Conservation (phyloP, 2,888 invertebrate species). For the Thysanoteuthis rhombus region DNA sequence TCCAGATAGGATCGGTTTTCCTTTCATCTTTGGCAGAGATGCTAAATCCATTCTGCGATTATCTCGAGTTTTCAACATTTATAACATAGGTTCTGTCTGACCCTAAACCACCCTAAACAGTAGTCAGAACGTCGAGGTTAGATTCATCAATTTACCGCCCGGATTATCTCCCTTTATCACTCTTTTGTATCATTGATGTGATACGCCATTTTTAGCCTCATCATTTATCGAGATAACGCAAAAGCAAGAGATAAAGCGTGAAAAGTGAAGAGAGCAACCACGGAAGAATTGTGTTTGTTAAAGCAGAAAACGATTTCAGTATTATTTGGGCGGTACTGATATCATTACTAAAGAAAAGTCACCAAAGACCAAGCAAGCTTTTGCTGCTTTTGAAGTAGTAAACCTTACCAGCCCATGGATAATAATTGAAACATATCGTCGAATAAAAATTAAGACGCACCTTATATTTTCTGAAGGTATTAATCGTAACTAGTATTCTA, state of each 20-base stretch:
- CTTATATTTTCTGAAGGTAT: too few species aligned
- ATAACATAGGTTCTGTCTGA: background rate
- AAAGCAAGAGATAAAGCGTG: background rate
- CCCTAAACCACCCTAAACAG: background rate
- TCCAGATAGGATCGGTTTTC: background rate
- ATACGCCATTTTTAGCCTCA: background rate
- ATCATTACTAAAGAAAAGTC: too few species aligned
- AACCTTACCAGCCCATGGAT: too few species aligned
- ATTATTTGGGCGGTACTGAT: too few species aligned
- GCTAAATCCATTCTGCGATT: background rate
- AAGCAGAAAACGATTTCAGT: background rate
- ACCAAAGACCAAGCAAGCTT: too few species aligned
- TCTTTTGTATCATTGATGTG: background rate
- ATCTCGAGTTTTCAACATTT: background rate
- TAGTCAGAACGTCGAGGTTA: background rate
- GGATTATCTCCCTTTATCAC: background rate
- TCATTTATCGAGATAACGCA: background rate
- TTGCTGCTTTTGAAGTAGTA: too few species aligned
- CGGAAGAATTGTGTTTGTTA: background rate
- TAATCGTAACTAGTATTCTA: too few species aligned
- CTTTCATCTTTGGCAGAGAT: background rate
- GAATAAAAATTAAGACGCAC: too few species aligned
- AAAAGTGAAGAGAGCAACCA: background rate
- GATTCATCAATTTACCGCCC: background rate
- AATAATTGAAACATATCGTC: too few species aligned